Base-by-base conservation (phyloP, 2,888 invertebrate genomes). In the Dioctria linearis region DNA sequence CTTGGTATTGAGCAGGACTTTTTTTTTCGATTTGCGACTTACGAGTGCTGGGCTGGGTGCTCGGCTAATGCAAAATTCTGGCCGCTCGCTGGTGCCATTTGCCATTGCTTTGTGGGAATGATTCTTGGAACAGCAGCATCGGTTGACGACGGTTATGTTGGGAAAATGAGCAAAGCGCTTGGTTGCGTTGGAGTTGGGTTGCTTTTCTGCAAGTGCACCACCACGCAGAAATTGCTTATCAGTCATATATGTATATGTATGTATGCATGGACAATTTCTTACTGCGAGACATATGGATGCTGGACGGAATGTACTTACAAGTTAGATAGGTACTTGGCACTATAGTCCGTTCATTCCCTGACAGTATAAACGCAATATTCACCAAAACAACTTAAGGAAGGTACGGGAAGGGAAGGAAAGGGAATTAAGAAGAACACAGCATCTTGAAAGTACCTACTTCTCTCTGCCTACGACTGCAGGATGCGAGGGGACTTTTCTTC, bases 1-100 rank as follows among this genome's bases (percentile, higher is more conserved):
- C 63, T 63, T n/a, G 63, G 76, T 39, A 76, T 76, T 46, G 49
- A 76, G 63, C 61, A 76, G 76, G 76, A 76, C 76, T 63, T 75
- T 25, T 63, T 63, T 63, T 59, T 63, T 63, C 39, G 5, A 8
- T 63, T 25, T 49, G 51, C 46, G 65, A 39, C 40, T 5, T 69
- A 46, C 49, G 59, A 42, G 43, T 75, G 73, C 42, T 57, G 25
- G 25, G 25, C 25, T 57, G 59, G 42, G 69, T 69, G 57, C 6
- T 11, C 57, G 67, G 76, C 40, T 43, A 61, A 61, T 63, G 66
- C 78, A 46, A 78, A 78, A 13, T n/a, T 67, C 39, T 37, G 2
- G 63, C 59, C 46, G 5, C 54, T 54, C 11, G 73, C 39, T 11
- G 75, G 3, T 59, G 37, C 75, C 59, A 54, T 75, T 54, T 37